Base-by-base conservation (phyloP, 2,888 invertebrate species). In the Brachyopa scutellaris region DNA sequence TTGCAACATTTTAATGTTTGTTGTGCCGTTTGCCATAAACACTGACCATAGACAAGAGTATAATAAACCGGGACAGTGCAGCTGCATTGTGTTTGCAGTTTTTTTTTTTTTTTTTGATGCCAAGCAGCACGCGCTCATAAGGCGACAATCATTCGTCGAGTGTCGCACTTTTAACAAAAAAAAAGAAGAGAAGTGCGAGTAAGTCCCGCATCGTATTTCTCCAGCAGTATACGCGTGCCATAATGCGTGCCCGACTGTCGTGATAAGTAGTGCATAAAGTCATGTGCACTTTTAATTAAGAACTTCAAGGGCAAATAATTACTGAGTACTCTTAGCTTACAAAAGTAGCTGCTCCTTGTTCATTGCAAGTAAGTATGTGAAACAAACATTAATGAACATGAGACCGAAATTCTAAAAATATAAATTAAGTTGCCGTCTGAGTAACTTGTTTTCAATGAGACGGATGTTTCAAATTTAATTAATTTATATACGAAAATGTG, bases 201-300 rank as follows among this genome's bases (percentile, higher is more conserved):
- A 15, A 49, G 36, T 47, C 3, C 11, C 40, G 67, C 66, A 23
- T 73, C 73, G 59, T 59, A 57, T 73, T 67, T 67, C 66, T 15
- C 61, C 62, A 62, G 70, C 51, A 42, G 29, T 31, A 19, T 23
- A 82, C 82, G 82, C 82, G 82, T 82, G 82, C 76, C 82, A 82
- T 66, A 77, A 82, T 82, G 82, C 82, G 76, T 82, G 76, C 76
- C 77, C 64, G 61, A 72, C 53, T 77, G 76, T 61, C 76, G 66
- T 66, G 64, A 61, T 77, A 77, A 76, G 66, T 77, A 66, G 82
- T 82, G 76, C 82, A 82, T 59, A 74, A 64, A 82, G 82, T 82
- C 82, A n/a, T n/a, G 49, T 76, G 82, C 23, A 76, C 76, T 76
- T 82, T 73, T 69, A 76, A 70, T 76, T 76, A 70, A 77, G 47